phyloP scores from a whole-genome alignment of 2,888 invertebrate species.

The Drosophila phalerata region DNA sequence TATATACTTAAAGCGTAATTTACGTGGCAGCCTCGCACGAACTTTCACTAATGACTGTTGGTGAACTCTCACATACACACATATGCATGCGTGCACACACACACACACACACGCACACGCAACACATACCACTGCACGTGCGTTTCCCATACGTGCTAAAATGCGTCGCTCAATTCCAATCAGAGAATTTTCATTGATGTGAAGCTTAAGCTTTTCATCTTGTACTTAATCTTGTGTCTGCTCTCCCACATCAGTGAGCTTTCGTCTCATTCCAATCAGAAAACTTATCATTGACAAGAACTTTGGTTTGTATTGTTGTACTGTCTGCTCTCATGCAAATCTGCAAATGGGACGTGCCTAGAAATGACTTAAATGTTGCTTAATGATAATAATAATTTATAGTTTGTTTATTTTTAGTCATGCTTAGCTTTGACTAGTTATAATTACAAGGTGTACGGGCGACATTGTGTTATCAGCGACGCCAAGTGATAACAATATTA shows the following conservation, averaged over 20 bases:
- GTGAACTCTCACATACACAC: conserved; percentile 66
- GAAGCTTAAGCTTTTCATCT: neutral
- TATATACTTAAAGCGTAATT: conserved; percentile 55
- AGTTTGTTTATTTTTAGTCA: conserved; percentile 52
- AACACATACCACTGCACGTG: conserved; percentile 41
- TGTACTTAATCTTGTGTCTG: conserved; percentile 1
- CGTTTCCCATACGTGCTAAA: conserved; percentile 52
- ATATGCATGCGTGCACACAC: conserved; percentile 20
- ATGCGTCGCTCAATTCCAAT: conserved; percentile 40
- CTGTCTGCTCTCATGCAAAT: conserved; percentile 9
- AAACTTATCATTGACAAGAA: conserved; percentile 8
- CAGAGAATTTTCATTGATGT: conserved; percentile 26
- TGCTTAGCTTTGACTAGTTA: conserved; percentile 31
- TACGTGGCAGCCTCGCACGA: conserved; percentile 70
- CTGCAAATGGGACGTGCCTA: conserved; percentile 37
- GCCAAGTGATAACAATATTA: conserved; percentile 42
- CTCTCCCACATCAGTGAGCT: neutral
- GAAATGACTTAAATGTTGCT: conserved; percentile 8
- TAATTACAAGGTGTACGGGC: conserved; percentile 14
- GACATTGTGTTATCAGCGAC: conserved; percentile 41
- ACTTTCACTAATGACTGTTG: conserved; percentile 82
- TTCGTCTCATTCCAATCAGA: neutral
- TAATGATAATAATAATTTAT: conserved; percentile 26
- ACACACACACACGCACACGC: conserved; percentile 27
- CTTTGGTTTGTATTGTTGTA: neutral